phyloP scores from a whole-genome alignment of 2,113 vertebrate genomes.

The Tupaia tana region DNA sequence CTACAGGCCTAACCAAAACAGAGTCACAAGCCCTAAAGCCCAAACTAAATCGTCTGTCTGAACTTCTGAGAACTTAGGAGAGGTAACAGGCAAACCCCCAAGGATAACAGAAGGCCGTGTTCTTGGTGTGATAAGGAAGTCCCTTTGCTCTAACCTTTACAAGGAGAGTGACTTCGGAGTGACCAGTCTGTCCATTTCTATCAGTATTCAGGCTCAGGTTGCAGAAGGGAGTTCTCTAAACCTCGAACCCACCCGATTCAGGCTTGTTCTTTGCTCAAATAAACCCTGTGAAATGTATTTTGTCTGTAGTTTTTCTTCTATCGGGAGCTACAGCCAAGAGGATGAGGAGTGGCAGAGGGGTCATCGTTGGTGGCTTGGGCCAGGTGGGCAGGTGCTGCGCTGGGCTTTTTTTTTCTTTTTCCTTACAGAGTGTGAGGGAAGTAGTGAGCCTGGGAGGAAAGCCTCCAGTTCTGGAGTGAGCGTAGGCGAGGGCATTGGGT shows the following conservation, averaged over 20 bases:
- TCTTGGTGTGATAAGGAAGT: not conserved
- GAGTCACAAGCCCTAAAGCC: not conserved
- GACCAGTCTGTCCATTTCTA: not conserved
- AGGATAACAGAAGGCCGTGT: not conserved
- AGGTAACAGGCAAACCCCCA: not conserved
- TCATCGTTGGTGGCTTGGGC: too few relatives aligned
- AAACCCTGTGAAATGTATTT: not conserved
- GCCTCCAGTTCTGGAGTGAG: not conserved
- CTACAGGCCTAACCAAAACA: not conserved
- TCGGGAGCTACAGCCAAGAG: not conserved
- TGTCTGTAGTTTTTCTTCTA: not conserved
- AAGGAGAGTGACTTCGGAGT: too few relatives aligned
- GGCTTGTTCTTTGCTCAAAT: not conserved
- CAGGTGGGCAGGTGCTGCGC: not conserved
- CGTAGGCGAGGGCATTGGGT: too few relatives aligned
- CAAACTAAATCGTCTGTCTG: not conserved
- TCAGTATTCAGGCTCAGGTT: not conserved
- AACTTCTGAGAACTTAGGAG: not conserved
- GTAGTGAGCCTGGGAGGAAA: too few relatives aligned
- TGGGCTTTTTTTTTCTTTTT: not conserved
- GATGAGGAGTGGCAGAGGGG: not conserved
- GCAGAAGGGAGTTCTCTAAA: not conserved
- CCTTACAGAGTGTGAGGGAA: too few relatives aligned
- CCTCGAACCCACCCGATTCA: not conserved
- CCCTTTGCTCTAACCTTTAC: not conserved